phyloP scores from a whole-genome alignment of 2,888 invertebrate species.

The Oasisia sp. region DNA sequence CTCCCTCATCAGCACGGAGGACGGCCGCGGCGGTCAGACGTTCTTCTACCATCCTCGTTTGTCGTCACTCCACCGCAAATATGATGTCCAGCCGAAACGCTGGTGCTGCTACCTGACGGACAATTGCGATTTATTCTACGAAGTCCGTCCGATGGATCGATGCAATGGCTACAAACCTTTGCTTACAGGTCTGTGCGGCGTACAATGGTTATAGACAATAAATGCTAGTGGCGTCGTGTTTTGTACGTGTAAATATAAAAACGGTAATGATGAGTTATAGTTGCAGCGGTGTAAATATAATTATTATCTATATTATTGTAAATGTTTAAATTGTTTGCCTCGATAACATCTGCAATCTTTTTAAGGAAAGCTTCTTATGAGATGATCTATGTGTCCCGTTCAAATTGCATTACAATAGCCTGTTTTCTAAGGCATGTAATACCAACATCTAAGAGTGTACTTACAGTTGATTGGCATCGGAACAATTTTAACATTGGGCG shows the following conservation, averaged over 20 bases:
- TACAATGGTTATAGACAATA: too few species aligned
- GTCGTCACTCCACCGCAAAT: neutral
- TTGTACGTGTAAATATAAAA: too few species aligned
- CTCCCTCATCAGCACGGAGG: conserved; percentile 21
- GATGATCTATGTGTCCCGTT: too few species aligned
- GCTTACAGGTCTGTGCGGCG: neutral
- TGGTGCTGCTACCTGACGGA: conserved; percentile 22
- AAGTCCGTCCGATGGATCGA: neutral
- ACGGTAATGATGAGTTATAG: neutral
- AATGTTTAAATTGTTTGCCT: too few species aligned
- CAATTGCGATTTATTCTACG: conserved; percentile 8
- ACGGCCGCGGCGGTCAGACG: conserved; percentile 22
- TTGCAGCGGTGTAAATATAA: neutral
- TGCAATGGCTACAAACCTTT: neutral
- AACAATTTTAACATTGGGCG: too few species aligned
- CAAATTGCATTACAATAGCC: too few species aligned
- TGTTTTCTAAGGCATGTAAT: too few species aligned
- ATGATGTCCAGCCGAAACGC: conserved; percentile 20
- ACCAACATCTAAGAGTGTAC: too few species aligned
- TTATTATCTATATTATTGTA: neutral
- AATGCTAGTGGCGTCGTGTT: too few species aligned
- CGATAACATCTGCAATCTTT: too few species aligned
- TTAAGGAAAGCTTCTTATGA: too few species aligned
- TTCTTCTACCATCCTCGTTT: conserved; percentile 22
- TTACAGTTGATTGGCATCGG: too few species aligned